Evolutionary conservation across 2,888 invertebrate species (phyloP).

Genomic region (Eucera pruinosa): DNA sequence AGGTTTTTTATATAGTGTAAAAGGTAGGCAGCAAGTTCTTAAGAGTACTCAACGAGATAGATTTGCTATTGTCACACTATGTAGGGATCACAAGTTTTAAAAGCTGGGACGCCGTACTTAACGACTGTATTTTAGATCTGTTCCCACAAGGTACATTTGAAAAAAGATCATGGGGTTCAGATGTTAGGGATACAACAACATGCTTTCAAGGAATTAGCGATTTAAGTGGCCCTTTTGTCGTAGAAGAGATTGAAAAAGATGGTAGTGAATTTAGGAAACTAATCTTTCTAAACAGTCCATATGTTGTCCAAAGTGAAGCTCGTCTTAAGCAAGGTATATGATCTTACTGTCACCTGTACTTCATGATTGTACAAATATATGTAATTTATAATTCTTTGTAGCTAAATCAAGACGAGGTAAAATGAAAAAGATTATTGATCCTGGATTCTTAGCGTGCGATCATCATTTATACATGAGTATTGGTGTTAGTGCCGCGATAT

Average conservation of each 20-base stretch:
- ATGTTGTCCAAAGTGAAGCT: constrained; percentile 96
- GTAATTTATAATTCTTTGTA: constrained; percentile 78
- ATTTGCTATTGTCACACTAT: constrained; percentile 92
- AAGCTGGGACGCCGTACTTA: constrained; percentile 91
- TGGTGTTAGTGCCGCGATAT: constrained; percentile 87
- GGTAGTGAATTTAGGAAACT: constrained; percentile 90
- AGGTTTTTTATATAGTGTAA: constrained; percentile 96
- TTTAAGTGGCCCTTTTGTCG: constrained; percentile 93
- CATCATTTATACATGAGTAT: constrained; percentile 95
- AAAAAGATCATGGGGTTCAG: constrained; percentile 89
- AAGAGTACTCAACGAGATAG: constrained; percentile 91
- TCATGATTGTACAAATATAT: not conserved
- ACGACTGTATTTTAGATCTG: constrained; percentile 91
- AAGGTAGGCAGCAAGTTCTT: constrained; percentile 92
- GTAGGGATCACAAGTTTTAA: constrained; percentile 91
- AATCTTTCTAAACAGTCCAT: constrained; percentile 93
- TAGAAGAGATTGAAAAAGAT: constrained; percentile 93
- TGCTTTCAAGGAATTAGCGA: constrained; percentile 90
- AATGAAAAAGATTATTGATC: constrained; percentile 88
- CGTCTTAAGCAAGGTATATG: constrained; percentile 86
- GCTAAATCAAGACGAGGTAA: constrained; percentile 87
- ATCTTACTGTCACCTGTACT: not conserved
- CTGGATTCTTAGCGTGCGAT: constrained; percentile 91
- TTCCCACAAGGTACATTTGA: constrained; percentile 88
- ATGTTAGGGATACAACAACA: constrained; percentile 91